These are phyloP conservation scores for Pocota personata DNA, from an alignment of 2,888 invertebrate species.

Conservation along the genomic window DNA sequence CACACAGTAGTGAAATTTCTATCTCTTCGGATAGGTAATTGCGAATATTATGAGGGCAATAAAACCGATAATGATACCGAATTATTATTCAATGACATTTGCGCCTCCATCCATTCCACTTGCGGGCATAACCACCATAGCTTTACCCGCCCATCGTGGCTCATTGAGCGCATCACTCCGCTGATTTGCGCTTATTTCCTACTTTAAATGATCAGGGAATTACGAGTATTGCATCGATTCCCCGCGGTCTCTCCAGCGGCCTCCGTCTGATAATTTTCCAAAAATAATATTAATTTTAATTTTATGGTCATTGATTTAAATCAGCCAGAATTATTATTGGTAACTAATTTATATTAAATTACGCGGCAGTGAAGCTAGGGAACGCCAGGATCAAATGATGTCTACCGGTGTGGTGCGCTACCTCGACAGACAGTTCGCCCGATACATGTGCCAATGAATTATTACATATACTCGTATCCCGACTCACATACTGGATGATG, in stretches of 20 bases:
- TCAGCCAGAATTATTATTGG: constrained; percentile 72
- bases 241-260: constrained; percentile 40
- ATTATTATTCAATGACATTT: constrained; percentile 78
- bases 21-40: constrained; percentile 67
- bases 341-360: constrained; percentile 72
- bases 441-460: not conserved
- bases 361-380: not conserved
- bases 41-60: constrained; percentile 72
- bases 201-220: constrained; percentile 59
- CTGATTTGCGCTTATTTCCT: constrained; percentile 62
- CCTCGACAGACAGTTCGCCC: not conserved
- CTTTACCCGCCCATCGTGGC: not conserved
- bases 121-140: constrained; percentile 12
- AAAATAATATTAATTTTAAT: constrained; percentile 75
- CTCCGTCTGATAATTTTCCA: constrained; percentile 65
- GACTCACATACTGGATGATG: constrained; percentile 11
- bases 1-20: constrained; percentile 64
- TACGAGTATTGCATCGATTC: constrained; percentile 60
- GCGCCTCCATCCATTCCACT: constrained; percentile 27
- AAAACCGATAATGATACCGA: constrained; percentile 78
- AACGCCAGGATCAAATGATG: not conserved
- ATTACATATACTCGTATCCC: not conserved
- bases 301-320: constrained; percentile 76
- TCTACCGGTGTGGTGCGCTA: not conserved
- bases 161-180: constrained; percentile 36